These are phyloP conservation scores for Taeniopygia guttata DNA, from an alignment of 2,797 vertebrate genomes.

Conservation along the genomic window DNA sequence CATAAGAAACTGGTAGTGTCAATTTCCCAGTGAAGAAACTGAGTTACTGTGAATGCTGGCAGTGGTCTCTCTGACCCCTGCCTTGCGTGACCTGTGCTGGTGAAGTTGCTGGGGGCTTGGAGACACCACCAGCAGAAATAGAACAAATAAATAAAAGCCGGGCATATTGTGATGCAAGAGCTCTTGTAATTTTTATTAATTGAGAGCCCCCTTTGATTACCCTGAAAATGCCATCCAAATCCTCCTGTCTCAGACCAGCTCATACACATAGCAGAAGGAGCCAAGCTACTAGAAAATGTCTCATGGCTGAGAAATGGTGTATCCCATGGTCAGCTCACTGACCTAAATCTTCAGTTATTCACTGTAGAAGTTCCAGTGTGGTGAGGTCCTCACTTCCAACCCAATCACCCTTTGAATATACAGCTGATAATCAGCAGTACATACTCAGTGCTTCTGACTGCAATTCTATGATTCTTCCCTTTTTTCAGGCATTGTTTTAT, in stretches of 20 bases:
- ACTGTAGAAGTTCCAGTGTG: background rate
- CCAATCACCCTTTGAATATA: background rate
- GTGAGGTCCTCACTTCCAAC: background rate
- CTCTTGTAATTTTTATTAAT: background rate
- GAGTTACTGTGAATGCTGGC: fast-evolving
- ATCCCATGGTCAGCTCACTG: background rate
- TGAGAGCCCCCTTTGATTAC: background rate
- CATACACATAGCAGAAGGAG: constrained; percentile 25
- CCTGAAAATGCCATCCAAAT: background rate
- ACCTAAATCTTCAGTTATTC: background rate
- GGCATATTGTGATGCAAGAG: background rate
- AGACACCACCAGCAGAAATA: background rate
- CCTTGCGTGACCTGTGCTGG: fast-evolving
- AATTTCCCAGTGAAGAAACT: background rate
- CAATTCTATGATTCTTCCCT: background rate
- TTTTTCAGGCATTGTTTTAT: background rate
- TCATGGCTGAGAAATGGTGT: background rate
- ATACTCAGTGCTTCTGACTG: background rate
- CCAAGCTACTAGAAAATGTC: background rate
- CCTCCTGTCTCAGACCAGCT: background rate
- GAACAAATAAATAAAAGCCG: fast-evolving
- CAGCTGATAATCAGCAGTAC: background rate
- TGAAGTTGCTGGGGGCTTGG: background rate
- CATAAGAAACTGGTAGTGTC: background rate
- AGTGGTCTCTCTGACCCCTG: background rate